phyloP scores from a whole-genome alignment of 1,140 invertebrate genomes.

The Steinernema khuongi region DNA sequence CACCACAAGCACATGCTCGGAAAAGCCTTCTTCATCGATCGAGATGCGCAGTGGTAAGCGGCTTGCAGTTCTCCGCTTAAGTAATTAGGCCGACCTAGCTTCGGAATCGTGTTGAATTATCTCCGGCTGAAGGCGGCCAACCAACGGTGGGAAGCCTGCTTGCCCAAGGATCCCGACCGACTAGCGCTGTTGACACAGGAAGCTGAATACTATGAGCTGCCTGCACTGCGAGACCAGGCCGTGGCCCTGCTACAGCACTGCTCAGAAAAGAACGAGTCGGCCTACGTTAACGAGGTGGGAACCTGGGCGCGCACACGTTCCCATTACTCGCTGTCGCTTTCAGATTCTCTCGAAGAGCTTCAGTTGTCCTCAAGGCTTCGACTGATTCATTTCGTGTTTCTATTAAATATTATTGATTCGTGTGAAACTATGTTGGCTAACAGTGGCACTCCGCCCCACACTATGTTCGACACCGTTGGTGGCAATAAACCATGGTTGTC shows the following conservation, averaged over 20 bases:
- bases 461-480: too few species aligned
- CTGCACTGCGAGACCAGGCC: slow-evolving; percentile 32
- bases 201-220: slow-evolving; percentile 35
- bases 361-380: slow-evolving; percentile 40
- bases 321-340: not conserved
- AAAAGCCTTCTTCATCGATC: slow-evolving; percentile 5
- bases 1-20: not conserved
- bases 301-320: not conserved
- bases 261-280: slow-evolving; percentile 33
- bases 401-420: not conserved
- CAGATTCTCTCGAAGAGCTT: slow-evolving; percentile 37
- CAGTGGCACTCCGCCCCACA: not conserved
- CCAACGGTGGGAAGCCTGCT: slow-evolving; percentile 40
- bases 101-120: slow-evolving; percentile 85
- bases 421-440: not conserved
- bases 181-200: slow-evolving; percentile 39
- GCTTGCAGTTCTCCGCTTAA: not conserved
- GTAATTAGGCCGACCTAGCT: slow-evolving; percentile 62
- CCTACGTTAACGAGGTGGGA: slow-evolving; percentile 36
- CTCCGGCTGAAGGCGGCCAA: slow-evolving; percentile 62
- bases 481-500: too few species aligned
- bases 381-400: not conserved
- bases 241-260: slow-evolving; percentile 34
- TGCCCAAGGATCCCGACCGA: slow-evolving; percentile 39
- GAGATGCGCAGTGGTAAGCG: not conserved